These are phyloP conservation scores for Teinopalpus imperialis DNA, from an alignment of 2,888 invertebrate genomes.

Conservation along the genomic window DNA sequence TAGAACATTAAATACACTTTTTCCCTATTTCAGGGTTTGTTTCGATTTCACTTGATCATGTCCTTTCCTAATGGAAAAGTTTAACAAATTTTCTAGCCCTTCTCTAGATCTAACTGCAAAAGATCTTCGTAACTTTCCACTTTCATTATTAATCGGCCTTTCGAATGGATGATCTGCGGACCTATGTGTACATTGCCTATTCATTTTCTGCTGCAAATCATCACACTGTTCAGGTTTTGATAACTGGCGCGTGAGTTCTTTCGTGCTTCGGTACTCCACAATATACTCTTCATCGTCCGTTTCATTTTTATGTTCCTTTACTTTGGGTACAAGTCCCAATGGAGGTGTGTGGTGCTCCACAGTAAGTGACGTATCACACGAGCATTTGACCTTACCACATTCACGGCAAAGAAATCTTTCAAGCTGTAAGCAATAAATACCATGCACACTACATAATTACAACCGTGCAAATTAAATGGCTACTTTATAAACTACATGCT, in stretches of 20 bases:
- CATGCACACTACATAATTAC: slow-evolving; percentile 77
- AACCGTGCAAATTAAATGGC: slow-evolving; percentile 55
- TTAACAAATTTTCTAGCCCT: slow-evolving; percentile 68
- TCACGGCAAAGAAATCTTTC: slow-evolving; percentile 88
- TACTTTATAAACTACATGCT: slow-evolving; percentile 1
- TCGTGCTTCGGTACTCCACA: slow-evolving; percentile 57
- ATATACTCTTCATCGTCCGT: slow-evolving; percentile 36
- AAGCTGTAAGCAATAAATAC: slow-evolving; percentile 85
- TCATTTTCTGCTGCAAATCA: slow-evolving; percentile 37
- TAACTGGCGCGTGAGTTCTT: slow-evolving; percentile 43
- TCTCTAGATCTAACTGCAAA: slow-evolving; percentile 73
- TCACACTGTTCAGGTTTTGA: slow-evolving; percentile 49
- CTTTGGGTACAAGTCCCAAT: slow-evolving; percentile 33
- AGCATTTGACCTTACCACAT: slow-evolving; percentile 86
- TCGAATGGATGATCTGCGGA: slow-evolving; percentile 60
- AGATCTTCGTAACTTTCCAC: slow-evolving; percentile 66
- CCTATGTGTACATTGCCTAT: slow-evolving; percentile 41
- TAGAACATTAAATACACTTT: too few relatives aligned
- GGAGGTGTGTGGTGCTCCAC: slow-evolving; percentile 37
- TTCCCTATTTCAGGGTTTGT: slow-evolving; percentile 46
- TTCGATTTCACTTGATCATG: slow-evolving; percentile 54
- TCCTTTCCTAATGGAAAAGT: slow-evolving; percentile 58
- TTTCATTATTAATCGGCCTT: slow-evolving; percentile 54
- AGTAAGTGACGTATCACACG: slow-evolving; percentile 65
- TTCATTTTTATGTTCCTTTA: slow-evolving; percentile 28